Conservation (phyloP, 2,888 invertebrate genomes). For the Drosophila picticornis region DNA sequence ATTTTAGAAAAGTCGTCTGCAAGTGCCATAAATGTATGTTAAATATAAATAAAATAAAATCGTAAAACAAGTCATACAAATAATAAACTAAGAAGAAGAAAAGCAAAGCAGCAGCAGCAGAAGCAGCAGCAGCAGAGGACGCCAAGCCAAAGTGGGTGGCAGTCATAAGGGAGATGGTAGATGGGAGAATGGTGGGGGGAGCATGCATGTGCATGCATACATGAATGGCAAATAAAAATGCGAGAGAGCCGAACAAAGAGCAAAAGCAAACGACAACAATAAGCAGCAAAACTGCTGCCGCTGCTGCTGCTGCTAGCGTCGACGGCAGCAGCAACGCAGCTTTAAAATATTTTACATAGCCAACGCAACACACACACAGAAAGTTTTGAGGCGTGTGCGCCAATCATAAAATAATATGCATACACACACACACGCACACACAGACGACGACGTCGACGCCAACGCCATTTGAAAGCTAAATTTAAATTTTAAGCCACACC, state of each 20-base stretch:
- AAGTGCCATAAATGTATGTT: slow-evolving; percentile 2
- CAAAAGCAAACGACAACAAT: slow-evolving; percentile 45
- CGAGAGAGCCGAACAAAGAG: slow-evolving; percentile 50
- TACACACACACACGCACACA: slow-evolving; percentile 39
- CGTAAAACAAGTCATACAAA: slow-evolving; percentile 56
- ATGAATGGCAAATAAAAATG: slow-evolving; percentile 80
- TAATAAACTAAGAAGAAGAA: slow-evolving; percentile 26
- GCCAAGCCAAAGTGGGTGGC: slow-evolving; percentile 53
- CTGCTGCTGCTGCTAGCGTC: slow-evolving; percentile 53
- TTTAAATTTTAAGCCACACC: slow-evolving; percentile 85
- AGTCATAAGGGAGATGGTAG: slow-evolving; percentile 12
- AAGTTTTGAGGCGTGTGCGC: slow-evolving; percentile 69
- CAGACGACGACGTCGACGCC: slow-evolving; percentile 59
- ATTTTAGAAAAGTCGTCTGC: neutral
- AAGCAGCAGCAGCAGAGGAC: neutral
- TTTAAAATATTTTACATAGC: slow-evolving; percentile 81
- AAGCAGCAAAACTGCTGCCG: slow-evolving; percentile 12
- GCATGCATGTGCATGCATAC: slow-evolving; percentile 76
- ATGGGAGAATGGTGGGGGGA: neutral
- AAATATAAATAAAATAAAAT: slow-evolving; percentile 46
- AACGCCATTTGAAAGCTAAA: slow-evolving; percentile 80
- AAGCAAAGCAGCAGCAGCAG: slow-evolving; percentile 3
- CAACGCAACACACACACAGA: slow-evolving; percentile 21
- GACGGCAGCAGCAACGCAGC: slow-evolving; percentile 69
- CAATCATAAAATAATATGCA: slow-evolving; percentile 81